Percentiles rank a stretch among this genome's conserved stretches.
phyloP scores from a whole-genome alignment of 1,140 invertebrate genomes.

The Drosophila orena region DNA sequence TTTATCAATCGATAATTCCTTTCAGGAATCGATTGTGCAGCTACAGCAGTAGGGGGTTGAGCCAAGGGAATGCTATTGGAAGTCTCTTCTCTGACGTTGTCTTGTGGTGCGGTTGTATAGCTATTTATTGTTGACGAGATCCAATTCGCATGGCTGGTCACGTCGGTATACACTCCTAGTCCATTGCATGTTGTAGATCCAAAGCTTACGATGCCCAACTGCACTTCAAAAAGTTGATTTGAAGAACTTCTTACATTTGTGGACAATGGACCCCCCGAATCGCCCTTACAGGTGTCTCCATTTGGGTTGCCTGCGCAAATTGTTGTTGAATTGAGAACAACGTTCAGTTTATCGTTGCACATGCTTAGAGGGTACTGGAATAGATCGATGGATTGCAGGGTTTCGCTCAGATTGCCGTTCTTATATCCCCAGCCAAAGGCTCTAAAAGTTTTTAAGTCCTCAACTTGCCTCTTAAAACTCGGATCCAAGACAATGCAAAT shows the following conservation, averaged over 20 bases:
- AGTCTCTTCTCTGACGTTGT: no score
- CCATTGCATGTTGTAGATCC: background rate
- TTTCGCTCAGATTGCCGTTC: background rate
- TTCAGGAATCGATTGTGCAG: no score
- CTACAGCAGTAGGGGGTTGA: no score
- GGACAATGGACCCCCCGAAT: background rate
- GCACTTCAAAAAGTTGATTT: background rate
- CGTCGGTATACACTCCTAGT: background rate
- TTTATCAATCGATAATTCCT: no score
- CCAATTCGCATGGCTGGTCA: background rate
- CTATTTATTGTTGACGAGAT: background rate
- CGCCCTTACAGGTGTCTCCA: background rate
- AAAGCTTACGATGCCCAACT: background rate
- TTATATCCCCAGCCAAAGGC: conserved; percentile 5
- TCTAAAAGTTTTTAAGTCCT: accelerated
- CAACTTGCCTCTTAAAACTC: background rate
- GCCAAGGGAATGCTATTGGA: no score
- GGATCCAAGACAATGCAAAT: conserved; percentile 1
- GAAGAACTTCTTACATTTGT: no score
- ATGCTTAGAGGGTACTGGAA: no score
- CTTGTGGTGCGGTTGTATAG: no score
- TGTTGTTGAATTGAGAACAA: no score
- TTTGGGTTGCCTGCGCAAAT: background rate
- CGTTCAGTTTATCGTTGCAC: background rate
- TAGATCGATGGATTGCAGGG: background rate